Base-by-base conservation (phyloP, 2,888 invertebrate species). In the Eulithis testata region DNA sequence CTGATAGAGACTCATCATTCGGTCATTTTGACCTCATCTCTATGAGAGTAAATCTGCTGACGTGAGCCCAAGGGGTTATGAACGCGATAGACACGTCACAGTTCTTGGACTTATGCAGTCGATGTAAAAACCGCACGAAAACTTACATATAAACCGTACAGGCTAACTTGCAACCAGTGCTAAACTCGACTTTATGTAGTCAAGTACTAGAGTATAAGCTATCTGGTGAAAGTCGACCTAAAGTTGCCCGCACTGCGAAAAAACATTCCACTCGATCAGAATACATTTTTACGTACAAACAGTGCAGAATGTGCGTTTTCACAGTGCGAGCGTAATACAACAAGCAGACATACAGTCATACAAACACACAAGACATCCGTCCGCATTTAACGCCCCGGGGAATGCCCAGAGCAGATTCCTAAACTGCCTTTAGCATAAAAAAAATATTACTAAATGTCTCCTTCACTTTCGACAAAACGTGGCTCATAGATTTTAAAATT, bases 171-270 rank as follows among this genome's bases (percentile, higher is more conserved):
- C 50, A 9, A 49, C 49, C 49, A 49, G 21, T 11, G 49, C 47
- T 47, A 6, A 14, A 47, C 14, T 12, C 8, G 40, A 47, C 47
- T 45, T 56, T 14, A 2, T 31, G 9, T 36, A 55, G n/a, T n/a
- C 45, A 56, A 56, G 12, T 11, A 12, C 47, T 47, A 2, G n/a
- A 36, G 5, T 14, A 12, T 37, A 43, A 31, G n/a, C 31, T 27
- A 43, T 6, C 27, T 11, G 11, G 14, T 43, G 21, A 11, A 54
- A 27, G 11, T 43, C n/a, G 5, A 43, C 54, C 21, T 21, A 43
- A 74, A 79, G 81, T 77, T 83, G 85, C 85, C 80, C 79, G 81
- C 61, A 81, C 82, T 83, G 83, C 80, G 75, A 83, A 79, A 84
- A 84, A 80, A 85, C 83, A 8, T 9, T 40, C 51, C 66, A 54